Percentiles rank a stretch among this genome's conserved stretches.
phyloP scores from a whole-genome alignment of 2,113 vertebrate species.

The Bombycilla garrulus region DNA sequence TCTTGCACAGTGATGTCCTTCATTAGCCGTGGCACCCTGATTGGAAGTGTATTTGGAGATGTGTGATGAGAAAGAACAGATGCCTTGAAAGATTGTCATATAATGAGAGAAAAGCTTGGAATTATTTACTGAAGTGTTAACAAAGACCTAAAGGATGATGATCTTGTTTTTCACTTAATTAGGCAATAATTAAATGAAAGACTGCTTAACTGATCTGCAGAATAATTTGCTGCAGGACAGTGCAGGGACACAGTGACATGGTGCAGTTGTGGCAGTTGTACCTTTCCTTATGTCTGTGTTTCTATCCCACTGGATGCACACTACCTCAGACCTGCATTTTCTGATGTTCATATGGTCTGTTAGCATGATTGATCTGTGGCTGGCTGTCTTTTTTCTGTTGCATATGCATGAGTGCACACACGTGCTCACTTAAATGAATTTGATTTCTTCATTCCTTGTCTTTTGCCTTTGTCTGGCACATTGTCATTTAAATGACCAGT shows the following conservation, averaged over 20 bases:
- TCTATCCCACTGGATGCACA: neutral
- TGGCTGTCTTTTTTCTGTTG: neutral
- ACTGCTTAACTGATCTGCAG: neutral
- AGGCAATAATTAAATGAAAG: neutral
- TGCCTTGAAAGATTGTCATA: neutral
- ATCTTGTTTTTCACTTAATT: neutral
- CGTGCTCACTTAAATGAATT: neutral
- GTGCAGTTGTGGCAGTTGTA: neutral
- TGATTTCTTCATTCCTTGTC: constrained; percentile 1
- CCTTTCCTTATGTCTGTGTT: neutral
- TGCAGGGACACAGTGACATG: neutral
- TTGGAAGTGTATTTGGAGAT: neutral
- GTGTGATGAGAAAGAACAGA: neutral
- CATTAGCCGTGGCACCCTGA: neutral
- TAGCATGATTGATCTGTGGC: neutral
- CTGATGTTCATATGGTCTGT: neutral
- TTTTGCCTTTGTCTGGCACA: neutral
- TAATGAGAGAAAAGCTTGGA: neutral
- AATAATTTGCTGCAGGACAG: neutral
- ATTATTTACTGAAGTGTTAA: neutral
- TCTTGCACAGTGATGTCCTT: neutral
- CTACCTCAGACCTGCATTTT: neutral
- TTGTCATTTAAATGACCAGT: neutral
- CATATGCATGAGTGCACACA: neutral
- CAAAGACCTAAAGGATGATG: neutral